phyloP scores from a whole-genome alignment of 2,113 vertebrate species.

The Sceloporus undulatus region DNA sequence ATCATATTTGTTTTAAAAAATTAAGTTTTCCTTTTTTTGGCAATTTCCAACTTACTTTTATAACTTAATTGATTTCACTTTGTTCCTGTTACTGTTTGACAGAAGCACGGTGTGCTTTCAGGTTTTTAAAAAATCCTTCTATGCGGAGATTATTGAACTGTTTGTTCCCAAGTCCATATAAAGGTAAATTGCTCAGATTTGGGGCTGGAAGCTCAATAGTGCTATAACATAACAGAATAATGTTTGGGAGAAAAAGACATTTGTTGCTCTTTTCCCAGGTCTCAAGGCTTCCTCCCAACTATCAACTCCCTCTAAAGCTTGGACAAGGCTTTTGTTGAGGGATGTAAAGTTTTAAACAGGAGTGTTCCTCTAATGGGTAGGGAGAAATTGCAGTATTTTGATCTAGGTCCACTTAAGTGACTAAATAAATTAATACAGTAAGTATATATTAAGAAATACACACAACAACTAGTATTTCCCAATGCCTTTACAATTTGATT shows the following conservation, averaged over 20 bases:
- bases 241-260: background rate
- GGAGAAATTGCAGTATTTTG: background rate
- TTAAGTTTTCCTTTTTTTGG: no score
- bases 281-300: background rate
- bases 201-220: background rate
- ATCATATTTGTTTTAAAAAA: no score
- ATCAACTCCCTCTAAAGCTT: background rate
- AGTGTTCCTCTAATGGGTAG: background rate
- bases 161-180: background rate
- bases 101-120: background rate
- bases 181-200: background rate
- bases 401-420: no score
- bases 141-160: background rate
- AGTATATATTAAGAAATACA: no score
- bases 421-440: no score
- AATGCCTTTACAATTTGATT: background rate
- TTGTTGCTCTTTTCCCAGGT: background rate
- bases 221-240: background rate
- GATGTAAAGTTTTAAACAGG: background rate
- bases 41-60: no score
- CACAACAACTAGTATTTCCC: background rate
- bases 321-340: background rate
- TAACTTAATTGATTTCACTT: no score
- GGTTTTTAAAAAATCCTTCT: background rate
- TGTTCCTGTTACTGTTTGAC: no score